Conservation (phyloP, 2,888 invertebrate genomes). For the Drosophila cracens region DNA sequence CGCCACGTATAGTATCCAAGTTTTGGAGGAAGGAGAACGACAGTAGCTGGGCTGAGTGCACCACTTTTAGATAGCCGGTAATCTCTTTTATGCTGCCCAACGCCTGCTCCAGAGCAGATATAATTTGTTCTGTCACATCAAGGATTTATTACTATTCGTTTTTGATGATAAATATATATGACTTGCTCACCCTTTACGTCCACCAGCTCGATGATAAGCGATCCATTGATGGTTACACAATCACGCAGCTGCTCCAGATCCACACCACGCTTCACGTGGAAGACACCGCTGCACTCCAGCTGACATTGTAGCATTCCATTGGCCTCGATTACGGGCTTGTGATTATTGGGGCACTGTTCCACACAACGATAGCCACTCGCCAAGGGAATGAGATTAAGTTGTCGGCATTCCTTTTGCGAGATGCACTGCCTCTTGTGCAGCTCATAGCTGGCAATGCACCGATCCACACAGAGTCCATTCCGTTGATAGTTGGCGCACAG, state of each 20-base stretch:
- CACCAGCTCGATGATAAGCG: conserved; percentile 87
- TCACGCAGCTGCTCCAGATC: conserved; percentile 86
- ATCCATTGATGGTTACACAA: conserved; percentile 90
- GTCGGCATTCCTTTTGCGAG: conserved; percentile 58
- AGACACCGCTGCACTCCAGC: conserved; percentile 68
- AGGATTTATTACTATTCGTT: neutral
- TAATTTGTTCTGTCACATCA: conserved; percentile 62
- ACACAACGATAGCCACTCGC: conserved; percentile 86
- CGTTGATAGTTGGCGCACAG: conserved; percentile 70
- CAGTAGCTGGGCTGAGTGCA: conserved; percentile 87
- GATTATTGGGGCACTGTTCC: conserved; percentile 88
- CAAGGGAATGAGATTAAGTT: conserved; percentile 57
- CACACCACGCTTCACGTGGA: conserved; percentile 51
- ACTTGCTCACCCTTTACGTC: conserved; percentile 68
- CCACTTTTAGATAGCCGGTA: conserved; percentile 88
- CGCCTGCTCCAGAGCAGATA: conserved; percentile 86
- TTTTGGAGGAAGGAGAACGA: conserved; percentile 89
- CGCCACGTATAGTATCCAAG: conserved; percentile 87
- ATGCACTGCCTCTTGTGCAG: conserved; percentile 69
- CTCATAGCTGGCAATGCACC: conserved; percentile 62
- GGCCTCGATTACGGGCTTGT: conserved; percentile 39
- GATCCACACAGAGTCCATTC: conserved; percentile 73
- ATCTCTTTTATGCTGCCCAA: conserved; percentile 88
- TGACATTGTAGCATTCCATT: conserved; percentile 52
- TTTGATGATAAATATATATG: too few relatives aligned